Conservation (phyloP, 2,797 vertebrate genomes). For the Tapirus indicus region DNA sequence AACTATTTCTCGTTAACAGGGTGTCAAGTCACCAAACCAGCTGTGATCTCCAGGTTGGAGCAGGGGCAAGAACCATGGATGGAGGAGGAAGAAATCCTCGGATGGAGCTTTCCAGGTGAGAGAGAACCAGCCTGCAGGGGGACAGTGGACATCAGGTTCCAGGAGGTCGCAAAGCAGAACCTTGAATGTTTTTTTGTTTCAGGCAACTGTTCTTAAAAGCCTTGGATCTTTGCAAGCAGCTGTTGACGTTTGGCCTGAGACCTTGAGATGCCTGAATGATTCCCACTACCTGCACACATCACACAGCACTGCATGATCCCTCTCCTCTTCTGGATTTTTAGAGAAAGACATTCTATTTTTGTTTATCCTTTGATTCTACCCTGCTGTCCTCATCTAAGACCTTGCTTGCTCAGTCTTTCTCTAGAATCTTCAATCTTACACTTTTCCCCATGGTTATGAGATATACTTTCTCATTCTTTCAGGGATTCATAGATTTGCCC, state of each 20-base stretch:
- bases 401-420: not conserved
- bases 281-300: not conserved
- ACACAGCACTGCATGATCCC: too few relatives aligned
- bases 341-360: not conserved
- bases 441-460: not conserved
- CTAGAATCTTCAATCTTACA: not conserved
- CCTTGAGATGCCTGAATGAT: not conserved
- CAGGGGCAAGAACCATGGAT: not conserved
- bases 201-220: not conserved
- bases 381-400: not conserved
- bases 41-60: conserved; percentile 62
- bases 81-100: not conserved
- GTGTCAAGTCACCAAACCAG: not conserved
- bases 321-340: not conserved
- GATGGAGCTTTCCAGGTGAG: conserved; percentile 31
- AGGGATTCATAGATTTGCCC: not conserved
- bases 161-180: not conserved
- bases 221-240: not conserved
- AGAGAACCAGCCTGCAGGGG: not conserved
- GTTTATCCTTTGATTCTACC: not conserved
- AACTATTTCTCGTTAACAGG: not conserved
- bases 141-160: not conserved
- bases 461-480: not conserved
- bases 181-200: not conserved
- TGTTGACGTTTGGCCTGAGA: not conserved